Base-by-base conservation (phyloP, 2,797 vertebrate species). In the Sebastes vulpes region DNA sequence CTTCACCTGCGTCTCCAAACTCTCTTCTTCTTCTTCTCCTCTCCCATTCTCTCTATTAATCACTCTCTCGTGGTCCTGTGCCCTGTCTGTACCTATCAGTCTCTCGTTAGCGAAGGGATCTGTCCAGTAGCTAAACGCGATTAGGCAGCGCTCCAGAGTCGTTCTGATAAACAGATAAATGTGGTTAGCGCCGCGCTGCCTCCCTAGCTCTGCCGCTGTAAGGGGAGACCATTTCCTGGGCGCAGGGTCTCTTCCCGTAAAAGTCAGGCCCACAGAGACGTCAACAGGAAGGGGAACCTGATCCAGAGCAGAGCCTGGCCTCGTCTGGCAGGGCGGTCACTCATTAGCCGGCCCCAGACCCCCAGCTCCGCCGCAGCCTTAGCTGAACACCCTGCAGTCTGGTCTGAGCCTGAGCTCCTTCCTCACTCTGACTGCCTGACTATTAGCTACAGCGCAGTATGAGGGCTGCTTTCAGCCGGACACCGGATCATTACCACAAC, bases 231-330 rank as follows among this genome's bases (percentile, higher is more conserved):
- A 96, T 96, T 97, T 96, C 96, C 96, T 96, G 95, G 95, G 95
- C 83, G 90, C 92, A 93, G 94, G 93, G 95, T 93, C 92, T 93
- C 93, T 96, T 96, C 95, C 96, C 94, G 96, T 96, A 96, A 96
- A 46, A 94, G 93, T 89, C 93, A 87, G 95, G 92, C 92, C 90
- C 88, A 79, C 84, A 88, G 94, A 95, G 95, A 95, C 92, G 87
- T 96, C 95, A 96, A 96, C 96, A 97, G 96, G 96, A 97, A 96
- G 94, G 90, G 96, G 95, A 96, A 97, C 95, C 95, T 93, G 96
- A 97, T 96, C 96, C 94, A 93, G 95, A 94, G 92, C 95, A 92
- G 93, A 86, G 82, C 72, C 92, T 95, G 90, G 93, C 87, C 82
- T 79, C 60, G 91, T 92, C 92, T 95, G 94, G 92, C 91, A 87